Base-by-base conservation (phyloP, 2,113 vertebrate species). In the Empidonax alnorum region DNA sequence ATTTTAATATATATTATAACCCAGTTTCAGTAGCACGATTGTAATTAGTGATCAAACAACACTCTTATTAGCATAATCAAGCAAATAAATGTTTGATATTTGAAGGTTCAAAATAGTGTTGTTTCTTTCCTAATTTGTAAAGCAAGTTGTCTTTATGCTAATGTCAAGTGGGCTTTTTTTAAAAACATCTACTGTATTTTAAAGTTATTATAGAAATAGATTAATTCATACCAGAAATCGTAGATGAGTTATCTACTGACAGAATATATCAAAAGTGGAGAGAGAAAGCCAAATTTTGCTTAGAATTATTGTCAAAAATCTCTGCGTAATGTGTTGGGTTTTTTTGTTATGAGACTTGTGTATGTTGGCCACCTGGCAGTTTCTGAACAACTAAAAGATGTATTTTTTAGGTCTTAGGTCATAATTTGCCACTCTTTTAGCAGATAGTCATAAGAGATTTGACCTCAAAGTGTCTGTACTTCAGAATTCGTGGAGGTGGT, bases 21-120 rank as follows among this genome's bases (percentile, higher is more conserved):
- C 46, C 24, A 78, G n/a, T 96, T 98, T 96, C 90, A 95, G 59
- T 89, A 94, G 88, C 61, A 76, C 73, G 78, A 61, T 90, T 91
- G 83, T 95, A 98, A 97, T 97, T 96, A 95, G 65, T 44, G 24
- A 93, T 94, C 1, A 7, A 93, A 80, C 49, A 93, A 72, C 63
- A 33, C 11, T 62, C 50, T 88, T 69, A 76, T 96, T 97, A 97
- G 56, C 84, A 90, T 96, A 95, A 94, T 91, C 56, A 72, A 92
- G 89, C 69, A 94, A 92, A 96, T 88, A 89, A 92, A 91, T 96
- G 13, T 72, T 68, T 83, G 28, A 47, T 92, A 87, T 42, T 87
- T 94, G 73, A 91, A 93, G 52, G 7, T 74, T 87, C 93, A 83
- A 81, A 73, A 31, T 41, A 79, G 13, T 5, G 2, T 87, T 90